Conservation (phyloP, 1,140 invertebrate genomes). For the Lepidurus arcticus region DNA sequence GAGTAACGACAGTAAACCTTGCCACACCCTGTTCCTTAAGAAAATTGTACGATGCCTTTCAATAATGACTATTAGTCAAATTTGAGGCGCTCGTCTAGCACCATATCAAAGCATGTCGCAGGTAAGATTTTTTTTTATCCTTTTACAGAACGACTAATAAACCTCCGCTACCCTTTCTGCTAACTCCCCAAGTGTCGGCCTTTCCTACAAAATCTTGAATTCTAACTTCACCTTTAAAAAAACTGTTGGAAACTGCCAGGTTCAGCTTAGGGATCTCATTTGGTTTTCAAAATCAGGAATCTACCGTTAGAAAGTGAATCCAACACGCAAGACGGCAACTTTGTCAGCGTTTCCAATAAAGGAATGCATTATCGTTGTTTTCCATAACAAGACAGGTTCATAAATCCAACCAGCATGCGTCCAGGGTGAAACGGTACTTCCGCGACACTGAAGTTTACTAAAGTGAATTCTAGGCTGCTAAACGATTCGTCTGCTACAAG, state of each 20-base stretch:
- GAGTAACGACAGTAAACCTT: background rate
- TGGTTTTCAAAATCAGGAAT: background rate
- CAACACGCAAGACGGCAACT: background rate
- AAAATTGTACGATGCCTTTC: slow-evolving; percentile 7
- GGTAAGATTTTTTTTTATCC: background rate
- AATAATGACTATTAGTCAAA: slow-evolving; percentile 6
- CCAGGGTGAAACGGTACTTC: background rate
- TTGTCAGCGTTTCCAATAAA: background rate
- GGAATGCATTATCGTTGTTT: background rate
- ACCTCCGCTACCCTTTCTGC: background rate
- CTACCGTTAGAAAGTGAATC: slow-evolving; percentile 4
- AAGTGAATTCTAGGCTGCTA: background rate
- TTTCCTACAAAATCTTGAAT: background rate
- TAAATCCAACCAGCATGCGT: background rate
- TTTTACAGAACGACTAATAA: background rate
- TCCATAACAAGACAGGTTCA: background rate
- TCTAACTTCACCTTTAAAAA: background rate
- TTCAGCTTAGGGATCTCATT: too few species aligned
- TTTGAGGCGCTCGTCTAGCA: background rate
- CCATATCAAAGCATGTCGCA: background rate
- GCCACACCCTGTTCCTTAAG: background rate
- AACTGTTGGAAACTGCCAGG: too few species aligned
- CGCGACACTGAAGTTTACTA: background rate
- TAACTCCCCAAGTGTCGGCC: background rate
- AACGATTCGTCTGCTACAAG: too few species aligned